Base-by-base conservation (phyloP, 2,888 invertebrate genomes). In the Sinodicranocentrus sp. region DNA sequence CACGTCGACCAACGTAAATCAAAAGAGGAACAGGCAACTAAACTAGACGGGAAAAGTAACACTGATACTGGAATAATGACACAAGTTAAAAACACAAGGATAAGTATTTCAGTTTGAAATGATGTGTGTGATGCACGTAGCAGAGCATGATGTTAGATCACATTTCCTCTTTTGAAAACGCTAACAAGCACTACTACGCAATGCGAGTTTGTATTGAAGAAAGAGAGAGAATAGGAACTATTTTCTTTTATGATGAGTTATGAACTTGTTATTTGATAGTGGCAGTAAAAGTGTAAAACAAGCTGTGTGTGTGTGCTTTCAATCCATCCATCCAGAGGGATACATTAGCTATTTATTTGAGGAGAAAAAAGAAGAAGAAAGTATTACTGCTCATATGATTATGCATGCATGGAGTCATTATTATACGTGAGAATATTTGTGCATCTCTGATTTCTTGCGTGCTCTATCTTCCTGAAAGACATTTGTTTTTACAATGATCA, bases 201-300 rank as follows among this genome's bases (percentile, higher is more conserved):
- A 13, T 43, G 43, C 43, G 43, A 10, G 43, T 43, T 6, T 10
- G 43, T 67, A 33, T 33, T 33, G 33, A 25, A 23, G n/a, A 67
- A 13, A 21, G 39, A 67, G 17, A 17, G 2, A 10, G 48, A 48
- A 48, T 5, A 48, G 3, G 48, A 48, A n/a, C 71, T 63, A 61
- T 23, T 48, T 44, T 13, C 21, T 52, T 75, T 65, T 75, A 75
- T 52, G 75, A 75, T 75, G 75, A 75, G 75, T 65, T 63, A 75
- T 75, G 75, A 63, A 61, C 63, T 21, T 75, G 75, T 44, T 75
- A 75, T 63, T 48, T 63, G 75, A 75, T 75, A 73, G 52, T 52
- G 28, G 19, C 21, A 65, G 65, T 25, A 59, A 59, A 59, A 33
- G 10, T 33, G 33, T 33, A 33, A 33, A 33, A 33, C 33, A 33